Percentiles rank a stretch among this genome's conserved stretches.
phyloP scores from a whole-genome alignment of 2,797 vertebrate genomes.

The Alfaro cultratus region DNA sequence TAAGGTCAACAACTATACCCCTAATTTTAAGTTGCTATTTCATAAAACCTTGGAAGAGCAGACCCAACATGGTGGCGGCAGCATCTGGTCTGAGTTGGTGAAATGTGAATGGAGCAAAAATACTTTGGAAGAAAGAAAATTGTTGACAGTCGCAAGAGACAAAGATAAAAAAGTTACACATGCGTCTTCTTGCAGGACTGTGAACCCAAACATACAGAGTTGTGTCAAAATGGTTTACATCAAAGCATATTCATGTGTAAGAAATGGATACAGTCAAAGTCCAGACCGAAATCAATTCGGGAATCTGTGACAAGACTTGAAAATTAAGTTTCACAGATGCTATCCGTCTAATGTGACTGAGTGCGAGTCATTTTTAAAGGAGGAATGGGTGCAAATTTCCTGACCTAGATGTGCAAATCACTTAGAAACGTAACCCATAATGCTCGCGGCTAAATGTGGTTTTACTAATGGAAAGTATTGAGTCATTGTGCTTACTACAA shows the following conservation, averaged over 20 bases:
- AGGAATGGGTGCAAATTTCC: not conserved
- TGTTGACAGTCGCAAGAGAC: not conserved
- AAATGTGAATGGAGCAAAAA: not conserved
- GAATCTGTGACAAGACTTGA: not conserved
- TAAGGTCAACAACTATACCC: not conserved
- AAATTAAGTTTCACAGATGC: not conserved
- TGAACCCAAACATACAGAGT: not conserved
- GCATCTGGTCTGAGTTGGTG: not conserved
- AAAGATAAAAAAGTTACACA: not conserved
- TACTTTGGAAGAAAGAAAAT: not conserved
- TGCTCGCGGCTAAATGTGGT: not conserved
- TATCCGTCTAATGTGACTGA: not conserved
- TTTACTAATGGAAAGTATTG: not conserved
- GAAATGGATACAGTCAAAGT: not conserved
- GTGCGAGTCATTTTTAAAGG: not conserved
- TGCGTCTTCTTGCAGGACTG: not conserved
- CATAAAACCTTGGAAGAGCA: not conserved
- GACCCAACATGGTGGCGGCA: not conserved
- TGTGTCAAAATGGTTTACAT: not conserved
- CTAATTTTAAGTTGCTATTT: not conserved
- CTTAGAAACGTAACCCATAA: not conserved
- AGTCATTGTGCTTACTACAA: not conserved
- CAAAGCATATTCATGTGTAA: not conserved
- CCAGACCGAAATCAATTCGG: not conserved
- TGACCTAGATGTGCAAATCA: not conserved